These are phyloP conservation scores for Eutrigla gurnardus DNA, from an alignment of 2,797 vertebrate species.

Conservation along the genomic window DNA sequence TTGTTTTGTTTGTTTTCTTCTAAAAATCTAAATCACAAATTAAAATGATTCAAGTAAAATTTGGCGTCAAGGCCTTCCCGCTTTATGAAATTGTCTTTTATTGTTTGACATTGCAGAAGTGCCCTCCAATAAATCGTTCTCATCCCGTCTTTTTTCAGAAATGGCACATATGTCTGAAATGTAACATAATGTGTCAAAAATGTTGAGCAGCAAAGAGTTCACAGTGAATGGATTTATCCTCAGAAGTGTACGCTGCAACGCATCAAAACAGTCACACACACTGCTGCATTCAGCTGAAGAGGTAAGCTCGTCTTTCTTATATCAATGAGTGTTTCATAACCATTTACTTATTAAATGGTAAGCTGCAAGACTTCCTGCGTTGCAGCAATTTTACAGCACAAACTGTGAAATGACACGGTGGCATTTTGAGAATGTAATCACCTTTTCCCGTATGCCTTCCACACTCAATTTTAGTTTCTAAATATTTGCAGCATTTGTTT, in stretches of 20 bases:
- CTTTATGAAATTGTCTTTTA: background rate
- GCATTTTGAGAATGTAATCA: background rate
- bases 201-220: slow-evolving; percentile 61
- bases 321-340: background rate
- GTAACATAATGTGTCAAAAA: slow-evolving; percentile 82
- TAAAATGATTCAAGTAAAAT: background rate
- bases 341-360: background rate
- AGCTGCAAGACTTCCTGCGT: background rate
- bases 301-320: slow-evolving; percentile 60
- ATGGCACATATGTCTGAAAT: slow-evolving; percentile 80
- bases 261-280: slow-evolving; percentile 44
- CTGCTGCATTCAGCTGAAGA: slow-evolving; percentile 48
- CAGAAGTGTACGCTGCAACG: slow-evolving; percentile 28
- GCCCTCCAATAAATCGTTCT: slow-evolving; percentile 43
- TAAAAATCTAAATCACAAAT: background rate
- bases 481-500: background rate
- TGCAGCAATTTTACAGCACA: background rate
- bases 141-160: slow-evolving; percentile 65
- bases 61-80: background rate
- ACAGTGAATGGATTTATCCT: slow-evolving; percentile 60
- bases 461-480: background rate
- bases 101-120: slow-evolving; percentile 11
- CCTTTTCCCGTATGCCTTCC: background rate
- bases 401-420: background rate
- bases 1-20: background rate